Evolutionary conservation across 2,888 invertebrate species (phyloP).

Genomic region (Suillia variegata): DNA sequence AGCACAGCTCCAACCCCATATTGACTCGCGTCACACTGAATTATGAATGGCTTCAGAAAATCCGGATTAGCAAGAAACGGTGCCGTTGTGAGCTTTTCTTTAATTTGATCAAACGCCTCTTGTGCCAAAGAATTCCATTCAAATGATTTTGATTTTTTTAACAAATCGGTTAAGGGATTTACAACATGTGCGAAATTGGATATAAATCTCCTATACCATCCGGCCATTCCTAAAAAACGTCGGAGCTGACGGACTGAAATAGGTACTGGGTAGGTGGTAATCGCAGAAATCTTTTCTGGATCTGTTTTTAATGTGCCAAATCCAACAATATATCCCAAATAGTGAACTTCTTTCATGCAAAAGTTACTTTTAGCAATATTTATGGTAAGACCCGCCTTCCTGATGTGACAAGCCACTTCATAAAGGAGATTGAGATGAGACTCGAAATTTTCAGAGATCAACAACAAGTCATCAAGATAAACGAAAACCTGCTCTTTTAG

Average conservation of each 20-base stretch:
- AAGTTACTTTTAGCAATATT: constrained; percentile 23
- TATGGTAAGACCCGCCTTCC: constrained; percentile 18
- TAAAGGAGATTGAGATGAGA: not conserved
- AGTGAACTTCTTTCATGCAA: constrained; percentile 16
- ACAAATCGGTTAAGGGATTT: constrained; percentile 16
- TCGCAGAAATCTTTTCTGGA: constrained; percentile 15
- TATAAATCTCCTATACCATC: constrained; percentile 23
- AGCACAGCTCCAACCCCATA: constrained; percentile 18
- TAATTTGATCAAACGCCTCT: constrained; percentile 1
- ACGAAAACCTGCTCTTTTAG: constrained; percentile 17
- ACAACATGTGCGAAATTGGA: constrained; percentile 8
- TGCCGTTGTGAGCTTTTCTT: not conserved
- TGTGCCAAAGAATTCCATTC: not conserved
- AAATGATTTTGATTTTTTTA: constrained; percentile 9
- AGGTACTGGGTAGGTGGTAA: constrained; percentile 17
- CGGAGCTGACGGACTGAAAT: constrained; percentile 6
- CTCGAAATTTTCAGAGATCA: constrained; percentile 11
- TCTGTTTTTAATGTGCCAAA: constrained; percentile 16
- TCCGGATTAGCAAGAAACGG: constrained; percentile 20
- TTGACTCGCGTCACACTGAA: constrained; percentile 27
- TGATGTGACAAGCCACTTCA: constrained; percentile 7
- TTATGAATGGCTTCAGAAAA: constrained; percentile 19
- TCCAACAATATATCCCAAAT: constrained; percentile 22
- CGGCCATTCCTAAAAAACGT: constrained; percentile 19
- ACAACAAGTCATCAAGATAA: constrained; percentile 18